phyloP scores from a whole-genome alignment of 2,113 vertebrate species.

The Phodopus roborovskii region DNA sequence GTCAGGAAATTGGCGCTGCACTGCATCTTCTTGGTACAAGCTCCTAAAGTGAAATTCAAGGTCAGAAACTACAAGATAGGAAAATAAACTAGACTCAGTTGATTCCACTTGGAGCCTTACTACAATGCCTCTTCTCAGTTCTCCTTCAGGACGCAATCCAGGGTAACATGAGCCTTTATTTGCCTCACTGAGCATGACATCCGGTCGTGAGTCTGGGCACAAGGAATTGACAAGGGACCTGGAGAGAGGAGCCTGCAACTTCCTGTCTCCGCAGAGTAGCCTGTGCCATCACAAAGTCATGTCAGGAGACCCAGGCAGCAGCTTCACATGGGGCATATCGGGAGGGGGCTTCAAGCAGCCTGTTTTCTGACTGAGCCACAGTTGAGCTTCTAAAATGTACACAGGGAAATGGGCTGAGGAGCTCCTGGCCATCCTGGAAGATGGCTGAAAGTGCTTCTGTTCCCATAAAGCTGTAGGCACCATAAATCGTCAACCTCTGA shows the following conservation, averaged over 20 bases:
- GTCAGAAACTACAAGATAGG: not conserved
- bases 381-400: not conserved
- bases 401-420: not conserved
- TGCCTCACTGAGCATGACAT: not conserved
- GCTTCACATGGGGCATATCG: accelerated
- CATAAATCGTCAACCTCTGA: not conserved
- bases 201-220: not conserved
- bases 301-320: not conserved
- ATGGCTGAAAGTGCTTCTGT: not conserved
- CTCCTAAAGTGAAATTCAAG: slow-evolving; percentile 1
- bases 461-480: not conserved
- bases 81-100: not conserved
- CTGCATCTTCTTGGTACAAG: not conserved
- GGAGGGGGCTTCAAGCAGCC: too few relatives aligned
- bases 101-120: not conserved
- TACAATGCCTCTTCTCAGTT: not conserved
- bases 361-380: too few relatives aligned
- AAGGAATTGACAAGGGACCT: accelerated
- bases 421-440: not conserved
- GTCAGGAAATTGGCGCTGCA: not conserved
- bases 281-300: accelerated
- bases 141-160: not conserved
- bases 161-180: not conserved
- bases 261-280: not conserved
- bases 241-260: not conserved